Evolutionary conservation across 2,888 invertebrate genomes (phyloP), one percentile per base, ranked within the genome.

Genomic region (Aspidiotus destructor): DNA sequence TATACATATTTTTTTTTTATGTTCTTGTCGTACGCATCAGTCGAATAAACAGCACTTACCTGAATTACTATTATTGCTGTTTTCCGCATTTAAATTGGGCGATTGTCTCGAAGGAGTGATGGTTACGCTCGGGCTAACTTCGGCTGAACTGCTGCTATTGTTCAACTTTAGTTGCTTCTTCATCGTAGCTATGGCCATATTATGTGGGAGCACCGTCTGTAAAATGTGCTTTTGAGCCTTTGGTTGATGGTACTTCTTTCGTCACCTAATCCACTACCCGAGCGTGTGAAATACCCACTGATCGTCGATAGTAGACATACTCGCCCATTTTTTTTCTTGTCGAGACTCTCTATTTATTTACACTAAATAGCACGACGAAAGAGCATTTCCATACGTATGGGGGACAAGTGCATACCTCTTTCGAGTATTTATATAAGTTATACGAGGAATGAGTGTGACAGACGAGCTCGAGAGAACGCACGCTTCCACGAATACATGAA

Each of bases 171-270:
- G 72, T 63, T 75, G 73, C 69, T 76, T 75, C 70, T 75, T 75
- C 71, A 76, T 70, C 8, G 75, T 74, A 8, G 75, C 75, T 69
- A 78, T 72, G 71, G 78, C 75, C 73, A 79, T 75, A 74, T 77
- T 79, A 69, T 78, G 76, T 44, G 80, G 79, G 73, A 81, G 79
- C 73, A 79, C 78, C 72, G 79, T 78, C 81, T 81, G 77, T 7
- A 77, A 77, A 64, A 73, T 5, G 28, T 3, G 28, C 28, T 28
- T 28, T 28, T 28, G 28, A 28, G 28, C 28, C 28, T 5, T 28
- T 28, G 5, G 5, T 5, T 28, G n/a, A n/a, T n/a, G 28, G 28
- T 28, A 28, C 28, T 28, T 28, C 28, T 28, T 1, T 28, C 28
- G 28, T 5, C 28, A 28, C 28, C 28, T 28, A 28, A 28, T 28